Base-by-base conservation (phyloP, 2,888 invertebrate species). In the Drosophila prostipennis region DNA sequence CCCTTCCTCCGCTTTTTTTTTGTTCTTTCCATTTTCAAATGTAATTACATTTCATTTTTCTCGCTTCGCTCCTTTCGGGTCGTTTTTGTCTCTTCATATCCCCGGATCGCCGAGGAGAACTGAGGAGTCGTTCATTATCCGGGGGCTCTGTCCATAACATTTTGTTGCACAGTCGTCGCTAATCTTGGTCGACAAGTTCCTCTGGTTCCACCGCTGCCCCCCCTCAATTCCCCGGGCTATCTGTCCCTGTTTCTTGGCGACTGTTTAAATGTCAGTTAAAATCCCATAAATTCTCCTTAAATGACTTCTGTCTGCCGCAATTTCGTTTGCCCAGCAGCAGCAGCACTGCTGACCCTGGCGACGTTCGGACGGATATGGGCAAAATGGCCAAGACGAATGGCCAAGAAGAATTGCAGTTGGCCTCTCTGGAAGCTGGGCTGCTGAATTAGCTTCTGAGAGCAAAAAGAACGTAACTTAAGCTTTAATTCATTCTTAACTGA, bases 291-390 rank as follows among this genome's bases (percentile, higher is more conserved):
- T 89, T 89, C 84, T 74, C 75, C 78, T 79, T 88, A 87, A 87
- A 84, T 84, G 87, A 87, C 89, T 87, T 88, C 89, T 87, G 87
- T 89, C 87, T 89, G 89, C 86, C 88, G 77, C 84, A 85, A 87
- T 86, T 81, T 71, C 73, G 73, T 75, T 72, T 67, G 45, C 64
- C 58, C 58, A 60, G 77, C 49, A 16, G 14, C 54, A 60, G 77
- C 56, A 60, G 77, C 49, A 16, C 19, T 40, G 45, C 37, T 43
- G 48, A 54, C 59, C 53, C 46, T 46, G 56, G 40, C 49, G 40
- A 36, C 63, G 23, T 36, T 49, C 19, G 49, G 46, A 58, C 60
- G 76, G 56, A 72, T 76, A 74, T 56, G 75, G 73, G 58, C 67
- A 75, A 79, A 49, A 58, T 73, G 76, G 36, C 29, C 67, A 78